Conservation (phyloP, 2,888 invertebrate genomes). For the Blomia tropicalis region DNA sequence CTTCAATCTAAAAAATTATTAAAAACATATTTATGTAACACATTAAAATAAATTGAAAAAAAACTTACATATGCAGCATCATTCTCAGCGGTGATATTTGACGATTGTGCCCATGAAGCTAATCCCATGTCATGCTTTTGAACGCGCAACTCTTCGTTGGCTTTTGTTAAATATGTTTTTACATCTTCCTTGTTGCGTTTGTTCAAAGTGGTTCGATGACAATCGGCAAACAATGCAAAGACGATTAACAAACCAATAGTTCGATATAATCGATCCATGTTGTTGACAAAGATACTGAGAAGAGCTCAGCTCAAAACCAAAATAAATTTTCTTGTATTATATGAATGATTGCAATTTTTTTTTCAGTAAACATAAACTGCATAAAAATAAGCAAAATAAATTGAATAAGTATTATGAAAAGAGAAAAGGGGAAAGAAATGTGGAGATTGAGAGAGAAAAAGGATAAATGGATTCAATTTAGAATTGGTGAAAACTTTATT, state of each 20-base stretch:
- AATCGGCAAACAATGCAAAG: no score
- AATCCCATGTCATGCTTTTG: neutral
- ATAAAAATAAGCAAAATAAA: no score
- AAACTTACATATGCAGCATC: neutral
- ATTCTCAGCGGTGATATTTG: neutral
- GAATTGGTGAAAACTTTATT: no score
- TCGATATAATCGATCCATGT: no score
- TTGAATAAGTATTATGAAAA: no score
- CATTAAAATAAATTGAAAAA: neutral
- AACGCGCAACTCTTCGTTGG: neutral
- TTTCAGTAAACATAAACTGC: no score
- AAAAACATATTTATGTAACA: neutral
- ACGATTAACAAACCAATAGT: no score
- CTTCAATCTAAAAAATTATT: neutral
- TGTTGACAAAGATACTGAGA: no score
- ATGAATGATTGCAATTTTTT: neutral
- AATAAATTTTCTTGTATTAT: neutral
- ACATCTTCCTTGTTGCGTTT: neutral
- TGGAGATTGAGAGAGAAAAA: no score
- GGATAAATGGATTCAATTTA: no score
- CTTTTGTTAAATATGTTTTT: neutral
- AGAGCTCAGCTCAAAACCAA: neutral
- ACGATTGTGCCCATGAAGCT: neutral
- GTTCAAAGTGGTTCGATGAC: no score
- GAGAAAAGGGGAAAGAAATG: no score